Evolutionary conservation across 2,888 invertebrate genomes (phyloP), one percentile per base, ranked within the genome.

Genomic region (Dorcus parallelipipedus): DNA sequence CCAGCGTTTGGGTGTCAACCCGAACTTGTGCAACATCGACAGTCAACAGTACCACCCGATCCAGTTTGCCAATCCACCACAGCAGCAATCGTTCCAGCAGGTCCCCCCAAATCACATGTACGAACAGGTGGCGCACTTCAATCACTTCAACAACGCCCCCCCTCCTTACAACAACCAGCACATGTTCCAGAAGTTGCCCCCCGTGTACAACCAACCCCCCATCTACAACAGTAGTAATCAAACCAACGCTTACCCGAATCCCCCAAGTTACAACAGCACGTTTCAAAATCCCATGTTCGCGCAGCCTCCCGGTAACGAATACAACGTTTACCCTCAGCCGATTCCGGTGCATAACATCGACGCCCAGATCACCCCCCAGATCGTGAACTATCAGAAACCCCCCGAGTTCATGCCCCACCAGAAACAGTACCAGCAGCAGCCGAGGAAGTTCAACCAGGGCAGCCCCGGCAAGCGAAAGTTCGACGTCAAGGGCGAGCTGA

Each of bases 381-480:
- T 52, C 14, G 50, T 5, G 38, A 50, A 45, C 38, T 47, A 38
- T 42, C 43, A 23, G 5, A 53, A 50, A 26, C 17, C 50, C 10
- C 49, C 40, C 3, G 40, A 49, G 17, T 58, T 47, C 50, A 20
- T 40, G n/a, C 53, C 49, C 26, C 54, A 38, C 50, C 40, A 20
- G 26, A 10, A 20, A 42, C 38, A 14, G 9, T 50, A 26, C 33
- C 49, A 47, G 26, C 45, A 48, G 10, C 43, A 10, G 6, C 53
- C 58, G 9, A 51, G 53, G 17, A 48, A 17, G 41, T 49, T 38
- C 38, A 40, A 10, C 23, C 40, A 41, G 4, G 43, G 20, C 10
- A 61, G 53, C 49, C 58, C 59, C 9, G 55, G 23, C 14, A 65
- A 64, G 54, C 56, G 64, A 39, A 61, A 54, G 48, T 39, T 42